These are phyloP conservation scores for Aplidium turbinatum DNA, from an alignment of 23 tunicate genomes.

Conservation along the genomic window DNA sequence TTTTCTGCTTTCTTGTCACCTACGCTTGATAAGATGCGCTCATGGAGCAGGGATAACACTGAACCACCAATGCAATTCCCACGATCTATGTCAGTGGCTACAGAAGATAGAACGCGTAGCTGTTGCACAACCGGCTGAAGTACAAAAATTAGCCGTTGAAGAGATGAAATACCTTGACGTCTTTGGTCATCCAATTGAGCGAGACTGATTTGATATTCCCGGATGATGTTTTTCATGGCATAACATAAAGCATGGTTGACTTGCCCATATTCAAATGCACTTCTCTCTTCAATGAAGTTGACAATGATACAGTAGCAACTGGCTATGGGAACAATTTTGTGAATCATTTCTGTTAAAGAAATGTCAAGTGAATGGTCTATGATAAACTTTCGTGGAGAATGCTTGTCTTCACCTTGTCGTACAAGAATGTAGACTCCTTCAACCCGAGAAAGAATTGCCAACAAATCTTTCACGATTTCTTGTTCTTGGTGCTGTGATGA, in stretches of 20 bases:
- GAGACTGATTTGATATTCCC: conserved; percentile 71
- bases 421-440: conserved; percentile 76
- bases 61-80: conserved; percentile 85
- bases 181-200: conserved; percentile 86
- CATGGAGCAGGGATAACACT: conserved; percentile 69
- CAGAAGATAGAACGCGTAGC: conserved; percentile 59
- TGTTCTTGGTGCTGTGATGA: conserved; percentile 49
- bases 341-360: conserved; percentile 68
- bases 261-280: conserved; percentile 86
- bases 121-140: conserved; percentile 85
- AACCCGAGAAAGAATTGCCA: conserved; percentile 55
- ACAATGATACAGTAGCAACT: conserved; percentile 71
- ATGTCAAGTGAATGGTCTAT: conserved; percentile 83
- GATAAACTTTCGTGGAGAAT: conserved; percentile 59
- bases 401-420: conserved; percentile 68
- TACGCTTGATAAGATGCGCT: conserved; percentile 61
- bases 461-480: conserved; percentile 66
- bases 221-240: conserved; percentile 77
- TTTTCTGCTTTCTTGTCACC: conserved; percentile 79
- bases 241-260: conserved; percentile 88
- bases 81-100: conserved; percentile 68
- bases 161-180: conserved; percentile 40
- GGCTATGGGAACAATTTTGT: conserved; percentile 63
- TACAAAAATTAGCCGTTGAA: conserved; percentile 73
- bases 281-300: conserved; percentile 78